phyloP scores from a whole-genome alignment of 2,888 invertebrate genomes.

The Azorinus chamasolen region DNA sequence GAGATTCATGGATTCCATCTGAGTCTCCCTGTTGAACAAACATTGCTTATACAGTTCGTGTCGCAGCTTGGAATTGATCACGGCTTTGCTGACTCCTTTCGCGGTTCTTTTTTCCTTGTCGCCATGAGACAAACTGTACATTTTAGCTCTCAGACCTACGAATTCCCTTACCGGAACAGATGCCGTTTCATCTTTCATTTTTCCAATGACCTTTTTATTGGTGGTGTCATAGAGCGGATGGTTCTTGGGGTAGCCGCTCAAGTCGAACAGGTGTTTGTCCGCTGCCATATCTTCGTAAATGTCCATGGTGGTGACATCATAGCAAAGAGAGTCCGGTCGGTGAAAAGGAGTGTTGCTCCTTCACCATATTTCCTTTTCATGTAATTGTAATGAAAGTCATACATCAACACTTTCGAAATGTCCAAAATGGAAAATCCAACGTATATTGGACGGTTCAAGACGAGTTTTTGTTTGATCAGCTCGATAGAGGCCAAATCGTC shows the following conservation, averaged over 20 bases:
- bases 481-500: no score
- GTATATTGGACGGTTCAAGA: no score
- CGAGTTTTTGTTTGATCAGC: no score
- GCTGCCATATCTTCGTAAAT: conserved; percentile 5
- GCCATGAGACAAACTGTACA: conserved; percentile 1
- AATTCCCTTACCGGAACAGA: neutral
- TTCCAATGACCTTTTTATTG: no score
- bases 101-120: no score
- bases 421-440: conserved; percentile 3
- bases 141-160: neutral
- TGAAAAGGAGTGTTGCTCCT: conserved; percentile 24
- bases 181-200: no score
- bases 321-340: conserved; percentile 21
- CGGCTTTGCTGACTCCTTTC: no score
- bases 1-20: no score
- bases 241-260: conserved; percentile 1
- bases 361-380: conserved; percentile 20
- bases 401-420: conserved; percentile 29
- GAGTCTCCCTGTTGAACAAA: no score
- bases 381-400: conserved; percentile 34
- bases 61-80: no score
- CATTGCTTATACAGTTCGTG: no score
- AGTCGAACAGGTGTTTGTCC: conserved; percentile 5
- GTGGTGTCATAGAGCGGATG: neutral
- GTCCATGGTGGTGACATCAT: conserved; percentile 3